Evolutionary conservation across 2,888 invertebrate genomes (phyloP), one percentile per base, ranked within the genome.

Genomic region (Thera britannica): DNA sequence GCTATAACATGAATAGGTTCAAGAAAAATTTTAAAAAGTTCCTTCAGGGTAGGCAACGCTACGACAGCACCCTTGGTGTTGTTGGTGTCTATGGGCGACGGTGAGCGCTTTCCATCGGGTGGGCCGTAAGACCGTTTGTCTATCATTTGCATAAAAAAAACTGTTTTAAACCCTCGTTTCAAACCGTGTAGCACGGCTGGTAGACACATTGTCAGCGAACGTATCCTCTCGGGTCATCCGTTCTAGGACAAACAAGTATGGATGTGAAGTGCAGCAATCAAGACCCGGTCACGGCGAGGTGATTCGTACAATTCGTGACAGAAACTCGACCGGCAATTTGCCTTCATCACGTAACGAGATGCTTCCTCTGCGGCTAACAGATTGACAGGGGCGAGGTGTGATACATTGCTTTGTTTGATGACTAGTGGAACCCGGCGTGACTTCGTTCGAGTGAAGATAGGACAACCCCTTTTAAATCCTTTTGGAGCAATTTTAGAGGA

Each of bases 341-440:
- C 76, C 73, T 72, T 83, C 77, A 87, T 84, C 86, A 81, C 86
- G 88, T 88, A 85, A 86, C 82, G 73, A 84, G 82, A 71, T 65
- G 82, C 85, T 85, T 90, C 90, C 90, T 88, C 75, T 58, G 48
- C 67, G 66, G 66, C 72, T 62, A 62, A 61, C 69, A 73, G 73
- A 76, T 75, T 73, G 71, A 73, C 71, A 67, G 69, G 78, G 76
- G 64, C 65, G 60, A 71, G 58, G 58, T 51, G 61, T 51, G 41
- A 58, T 62, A 57, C 59, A 61, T 52, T 38, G 54, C 34, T 46
- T 36, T 51, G 49, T 57, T 12, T 34, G 52, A 34, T 34, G 34
- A 52, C 34, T 34, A 52, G 8, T 46, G 7, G 9, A 9, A 46
- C 9, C 2, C 8, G 0, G 44, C 44, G 9, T 9, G 44, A 2